Base-by-base conservation (phyloP, 2,888 invertebrate genomes). In the Andrena praecox region DNA sequence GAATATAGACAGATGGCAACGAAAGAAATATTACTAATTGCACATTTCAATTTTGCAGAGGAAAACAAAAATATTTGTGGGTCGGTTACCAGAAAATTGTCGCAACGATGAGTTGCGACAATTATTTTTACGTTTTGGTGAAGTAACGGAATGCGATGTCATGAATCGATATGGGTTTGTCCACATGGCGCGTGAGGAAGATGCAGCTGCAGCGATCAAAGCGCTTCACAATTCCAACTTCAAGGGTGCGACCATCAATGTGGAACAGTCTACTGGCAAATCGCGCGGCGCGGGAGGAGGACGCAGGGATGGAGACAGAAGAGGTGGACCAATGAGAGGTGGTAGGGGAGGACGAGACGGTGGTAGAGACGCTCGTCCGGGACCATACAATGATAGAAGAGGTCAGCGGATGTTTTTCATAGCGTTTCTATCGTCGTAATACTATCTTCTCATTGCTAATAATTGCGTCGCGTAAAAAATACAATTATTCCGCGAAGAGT, bases 151-250 rank as follows among this genome's bases (percentile, higher is more conserved):
- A 94, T 98, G 98, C 94, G 99, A 99, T 93, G 97, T 99, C 78
- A 97, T 99, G 95, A 98, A 98, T 94, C 96, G 98, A 82, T 99
- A 98, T 94, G 99, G 98, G 10, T 99, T 99, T 94, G 97, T 99
- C 68, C 98, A 98, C 94, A 96, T 98, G 96, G 97, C 97, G 92
- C 96, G 97, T 27, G 96, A 96, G 90, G 97, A 97, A 70, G 96
- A 98, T 94, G 98, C 98, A 2, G 95, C 96, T 63, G 96, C 96
- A 75, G 98, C 98, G 0, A 97, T 98, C 88, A 95, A 96, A 84
- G 97, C 96, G 42, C 94, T 98, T 42, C 97, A 98, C 94, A 97
- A 97, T 89, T 95, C 96, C 0, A 96, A 96, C 67, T 98, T 98
- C 93, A 97, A 97, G 94, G 98, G 98, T 31, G 96, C 96, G 70